These are phyloP conservation scores for Rhynchotus rufescens DNA, from an alignment of 2,797 vertebrate species.

Conservation along the genomic window DNA sequence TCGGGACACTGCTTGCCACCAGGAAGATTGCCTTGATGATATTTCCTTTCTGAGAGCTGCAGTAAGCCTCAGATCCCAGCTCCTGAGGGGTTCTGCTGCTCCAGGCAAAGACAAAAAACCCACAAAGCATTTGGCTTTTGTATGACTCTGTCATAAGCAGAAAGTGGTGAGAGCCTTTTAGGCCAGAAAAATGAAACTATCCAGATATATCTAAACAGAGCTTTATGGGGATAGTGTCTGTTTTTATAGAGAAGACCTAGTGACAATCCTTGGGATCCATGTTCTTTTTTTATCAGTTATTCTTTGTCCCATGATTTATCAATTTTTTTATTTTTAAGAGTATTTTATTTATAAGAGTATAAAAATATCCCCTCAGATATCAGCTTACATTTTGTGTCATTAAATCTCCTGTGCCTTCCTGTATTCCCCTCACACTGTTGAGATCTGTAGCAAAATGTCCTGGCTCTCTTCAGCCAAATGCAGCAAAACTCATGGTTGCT, in stretches of 20 bases:
- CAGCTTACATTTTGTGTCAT: not conserved
- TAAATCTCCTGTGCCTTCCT: not conserved
- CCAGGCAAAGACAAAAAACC: not conserved
- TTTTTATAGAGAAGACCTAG: not conserved
- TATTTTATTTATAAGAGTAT: no score
- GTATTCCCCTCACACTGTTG: not conserved
- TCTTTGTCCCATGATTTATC: not conserved
- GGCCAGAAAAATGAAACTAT: not conserved
- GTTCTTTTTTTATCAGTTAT: not conserved
- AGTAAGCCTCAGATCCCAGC: not conserved
- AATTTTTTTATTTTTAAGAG: not conserved
- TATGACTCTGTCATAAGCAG: not conserved
- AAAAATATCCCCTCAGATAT: not conserved
- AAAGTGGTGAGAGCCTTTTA: not conserved
- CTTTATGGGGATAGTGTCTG: not conserved
- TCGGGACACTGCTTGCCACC: not conserved
- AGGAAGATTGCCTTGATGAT: not conserved
- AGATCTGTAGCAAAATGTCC: not conserved
- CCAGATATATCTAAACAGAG: not conserved
- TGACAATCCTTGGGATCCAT: not conserved
- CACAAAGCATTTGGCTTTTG: not conserved
- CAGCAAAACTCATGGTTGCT: not conserved
- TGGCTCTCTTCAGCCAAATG: not conserved
- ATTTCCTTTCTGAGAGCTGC: not conserved
- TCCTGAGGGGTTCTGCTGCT: not conserved